Base-by-base conservation (phyloP, 30 jellyfish, hydroid and myxozoan species). In the Pseudorhiza aurosa region DNA sequence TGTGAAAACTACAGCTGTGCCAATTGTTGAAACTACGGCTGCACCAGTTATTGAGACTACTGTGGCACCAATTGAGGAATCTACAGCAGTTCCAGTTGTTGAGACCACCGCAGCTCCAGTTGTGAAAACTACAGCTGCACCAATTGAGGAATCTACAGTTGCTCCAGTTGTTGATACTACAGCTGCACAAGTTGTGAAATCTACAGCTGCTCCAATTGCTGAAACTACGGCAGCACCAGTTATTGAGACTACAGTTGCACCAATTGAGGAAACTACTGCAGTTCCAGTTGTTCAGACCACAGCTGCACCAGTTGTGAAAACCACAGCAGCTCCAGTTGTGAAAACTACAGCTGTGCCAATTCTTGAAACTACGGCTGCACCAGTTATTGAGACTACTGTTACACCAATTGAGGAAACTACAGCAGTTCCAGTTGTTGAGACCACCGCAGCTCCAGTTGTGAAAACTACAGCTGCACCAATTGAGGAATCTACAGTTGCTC, bases 401-500 rank as follows among this genome's bases (percentile, higher is more conserved):
- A 75, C 87, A 27, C 75, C 87, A 50, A 70, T 50, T 19, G 75
- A 21, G 9, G 74, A 58, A 17, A 49, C 87, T 24, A 50, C 74
- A 4, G 87, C 87, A 27, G 65, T 75, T 21, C 75, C 72, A 29
- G 75, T 59, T 24, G 46, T 59, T 14, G 65, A 58, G 19, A 59
- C 72, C 22, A 50, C 87, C 3, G 65, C 85, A 44, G 72, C 85
- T 46, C 85, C 85, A 71, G 71, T 51, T 28, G 45, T 71, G 6
- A 72, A 71, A 46, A 51, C 85, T 2, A 47, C 89, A 4, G 80
- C 77, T 40, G 78, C 89, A 18, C 53, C 81, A 56, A 56, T 60
- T 26, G 68, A 39, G 0, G 87, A 73, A 22, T 49, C 87, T 33
- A 77, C 80, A n/a, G 68, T 81, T 55, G 80, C 89, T 51, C 83